These are phyloP conservation scores for Parnassius orleans DNA, from an alignment of 2,888 invertebrate species.

Conservation along the genomic window DNA sequence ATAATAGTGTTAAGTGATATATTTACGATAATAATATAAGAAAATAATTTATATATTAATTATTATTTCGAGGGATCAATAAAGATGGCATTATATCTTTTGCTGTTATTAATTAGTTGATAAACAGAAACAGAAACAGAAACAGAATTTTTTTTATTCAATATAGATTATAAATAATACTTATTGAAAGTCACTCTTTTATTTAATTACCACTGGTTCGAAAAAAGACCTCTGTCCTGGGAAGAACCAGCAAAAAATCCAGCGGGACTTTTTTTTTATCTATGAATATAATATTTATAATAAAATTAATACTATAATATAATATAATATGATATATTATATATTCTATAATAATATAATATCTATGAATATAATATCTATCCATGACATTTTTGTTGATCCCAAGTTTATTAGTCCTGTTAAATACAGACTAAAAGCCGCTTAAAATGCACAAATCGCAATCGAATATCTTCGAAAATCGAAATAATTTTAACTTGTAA, in stretches of 20 bases:
- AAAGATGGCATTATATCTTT: not conserved
- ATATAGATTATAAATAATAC: no score
- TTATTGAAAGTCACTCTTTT: no score
- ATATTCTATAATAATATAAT: not conserved
- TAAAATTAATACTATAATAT: not conserved
- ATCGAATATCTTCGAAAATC: constrained; percentile 27
- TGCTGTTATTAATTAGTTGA: not conserved
- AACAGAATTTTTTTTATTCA: no score
- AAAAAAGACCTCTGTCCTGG: no score
- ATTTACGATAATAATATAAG: constrained; percentile 1
- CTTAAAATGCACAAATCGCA: constrained; percentile 59
- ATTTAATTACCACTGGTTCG: no score
- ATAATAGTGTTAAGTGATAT: not conserved
- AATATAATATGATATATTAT: no score
- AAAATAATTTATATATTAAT: not conserved
- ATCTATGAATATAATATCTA: no score
- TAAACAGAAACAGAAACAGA: no score
- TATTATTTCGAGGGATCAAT: constrained; percentile 8
- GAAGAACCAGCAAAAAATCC: no score
- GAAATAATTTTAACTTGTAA: constrained; percentile 28
- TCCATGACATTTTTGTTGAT: constrained; percentile 19
- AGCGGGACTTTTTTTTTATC: no score
- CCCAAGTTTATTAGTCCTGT: constrained; percentile 32
- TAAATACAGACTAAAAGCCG: constrained; percentile 45
- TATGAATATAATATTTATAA: no score